A percentile compares a stretch with the other conserved stretches of the same genome.
Conservation (phyloP, 2,113 vertebrate species). For the Rutilus rutilus region DNA sequence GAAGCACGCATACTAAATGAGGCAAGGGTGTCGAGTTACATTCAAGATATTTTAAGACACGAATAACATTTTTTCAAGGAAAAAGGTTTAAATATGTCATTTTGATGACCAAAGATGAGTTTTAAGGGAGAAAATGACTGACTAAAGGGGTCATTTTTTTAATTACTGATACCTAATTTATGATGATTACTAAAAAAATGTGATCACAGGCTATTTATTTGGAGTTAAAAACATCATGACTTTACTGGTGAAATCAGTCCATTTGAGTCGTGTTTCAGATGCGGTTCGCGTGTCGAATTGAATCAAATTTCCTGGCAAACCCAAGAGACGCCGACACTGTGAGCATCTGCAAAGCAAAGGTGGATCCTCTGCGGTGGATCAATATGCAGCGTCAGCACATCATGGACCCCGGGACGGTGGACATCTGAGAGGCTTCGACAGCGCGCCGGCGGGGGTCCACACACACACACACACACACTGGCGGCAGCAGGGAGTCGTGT, state of each 20-base stretch:
- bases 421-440: conserved; percentile 42
- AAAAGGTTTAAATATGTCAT: too few relatives aligned
- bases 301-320: background rate
- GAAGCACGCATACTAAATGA: too few relatives aligned
- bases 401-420: conserved; percentile 2
- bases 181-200: too few relatives aligned
- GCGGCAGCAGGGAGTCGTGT: background rate
- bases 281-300: background rate
- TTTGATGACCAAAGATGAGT: too few relatives aligned
- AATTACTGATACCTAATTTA: too few relatives aligned
- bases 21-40: too few relatives aligned
- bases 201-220: too few relatives aligned
- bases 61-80: too few relatives aligned
- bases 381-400: conserved; percentile 40
- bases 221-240: background rate
- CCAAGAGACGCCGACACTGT: background rate
- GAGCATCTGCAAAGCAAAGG: conserved; percentile 29
- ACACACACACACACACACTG: background rate
- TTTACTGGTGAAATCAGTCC: background rate
- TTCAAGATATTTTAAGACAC: too few relatives aligned
- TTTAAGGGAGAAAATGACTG: too few relatives aligned
- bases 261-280: background rate
- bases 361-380: conserved; percentile 33
- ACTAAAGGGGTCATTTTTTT: too few relatives aligned
- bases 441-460: conserved; percentile 25